Base-by-base conservation (phyloP, 2,113 vertebrate species). In the Leptodactylus fuscus region DNA sequence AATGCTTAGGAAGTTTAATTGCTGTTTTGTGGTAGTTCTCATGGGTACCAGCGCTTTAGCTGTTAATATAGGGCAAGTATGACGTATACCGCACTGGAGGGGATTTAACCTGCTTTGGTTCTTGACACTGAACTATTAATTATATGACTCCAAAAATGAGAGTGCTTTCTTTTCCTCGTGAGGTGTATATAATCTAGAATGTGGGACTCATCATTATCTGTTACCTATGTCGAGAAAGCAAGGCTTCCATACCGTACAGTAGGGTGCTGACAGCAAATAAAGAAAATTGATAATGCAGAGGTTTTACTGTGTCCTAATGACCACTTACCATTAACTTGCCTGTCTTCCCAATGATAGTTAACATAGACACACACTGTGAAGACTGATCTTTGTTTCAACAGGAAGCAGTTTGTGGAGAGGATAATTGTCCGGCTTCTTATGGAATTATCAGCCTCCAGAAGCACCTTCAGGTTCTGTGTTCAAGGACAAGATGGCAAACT, bases 381-480 rank as follows among this genome's bases (percentile, higher is more conserved):
- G 82, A 85, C 0, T 81, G 58, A 12, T 88, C 90, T 89, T 82
- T 92, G 82, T 89, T 87, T 53, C 83, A 88, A 62, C 92, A 99
- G 98, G 91, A 94, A 92, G 88, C 88, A 87, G 4, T 98, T 97
- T 88, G 11, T 99, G 85, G 96, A 98, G 90, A 94, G 85, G 24
- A 71, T 90, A 1, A 2, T 97, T 83, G 94, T 96, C 82, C 93
- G 91, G 88, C 94, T 95, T 88, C 92, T 99, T 87, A 36, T 94
- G 89, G 93, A 95, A 55, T 91, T 98, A 55, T 96, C 96, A 11
- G 92, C 91, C 87, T 87, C 94, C 0, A 94, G 95, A 91, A 97
- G 96, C 88, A 96, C 93, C 0, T 99, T 97, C 90, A 96, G 96
- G 88, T 98, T 98, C 89, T 93, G 89, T 4, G 49, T 99, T 91